A percentile compares a stretch with the other conserved stretches of the same genome.
Evolutionary conservation across 2,113 vertebrate genomes (phyloP).

Genomic region (Argyrosomus japonicus): DNA sequence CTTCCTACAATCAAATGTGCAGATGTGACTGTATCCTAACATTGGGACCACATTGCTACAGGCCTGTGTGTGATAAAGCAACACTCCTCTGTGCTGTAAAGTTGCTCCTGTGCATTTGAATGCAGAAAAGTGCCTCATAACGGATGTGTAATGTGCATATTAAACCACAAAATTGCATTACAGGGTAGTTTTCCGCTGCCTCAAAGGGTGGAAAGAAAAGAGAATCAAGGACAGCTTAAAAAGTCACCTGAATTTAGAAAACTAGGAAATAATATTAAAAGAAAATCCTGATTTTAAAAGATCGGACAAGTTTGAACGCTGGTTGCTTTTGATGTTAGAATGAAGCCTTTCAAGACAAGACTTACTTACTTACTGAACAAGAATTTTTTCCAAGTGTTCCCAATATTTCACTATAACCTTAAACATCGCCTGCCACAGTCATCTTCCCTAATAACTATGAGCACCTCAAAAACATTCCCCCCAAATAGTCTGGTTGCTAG

Average conservation of each 20-base stretch:
- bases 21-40: neutral
- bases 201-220: neutral
- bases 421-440: no score
- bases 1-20: neutral
- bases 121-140: neutral
- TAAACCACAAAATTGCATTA: neutral
- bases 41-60: neutral
- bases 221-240: neutral
- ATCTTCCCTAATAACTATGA: neutral
- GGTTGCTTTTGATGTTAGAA: neutral
- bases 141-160: neutral
- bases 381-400: no score
- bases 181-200: neutral
- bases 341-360: no score
- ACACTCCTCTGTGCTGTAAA: neutral
- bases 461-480: neutral
- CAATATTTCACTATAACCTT: no score
- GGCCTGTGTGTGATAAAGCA: neutral
- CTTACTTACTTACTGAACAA: neutral
- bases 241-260: neutral
- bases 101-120: neutral
- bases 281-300: neutral
- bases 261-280: neutral
- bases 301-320: neutral
- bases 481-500: neutral